Evolutionary conservation across 2,113 vertebrate species (phyloP), one percentile per base, ranked within the genome.

Genomic region (Lepus timidus): DNA sequence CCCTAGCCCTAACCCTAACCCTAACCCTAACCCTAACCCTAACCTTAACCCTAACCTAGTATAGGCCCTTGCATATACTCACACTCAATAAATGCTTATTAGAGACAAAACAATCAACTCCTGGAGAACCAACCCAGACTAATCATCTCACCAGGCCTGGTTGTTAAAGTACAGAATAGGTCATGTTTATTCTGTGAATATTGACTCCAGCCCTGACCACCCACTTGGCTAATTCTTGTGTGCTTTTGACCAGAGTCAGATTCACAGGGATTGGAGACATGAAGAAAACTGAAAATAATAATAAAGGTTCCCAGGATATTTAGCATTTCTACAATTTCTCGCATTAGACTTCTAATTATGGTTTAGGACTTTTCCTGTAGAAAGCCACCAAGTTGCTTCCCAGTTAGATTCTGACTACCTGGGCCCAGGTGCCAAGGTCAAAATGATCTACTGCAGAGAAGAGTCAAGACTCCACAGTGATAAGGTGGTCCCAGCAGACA

Each of bases 261-360:
- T 6, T 68, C 84, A 55, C 1, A 85, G 22, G 19, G 29, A 92
- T 49, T 78, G 20, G 31, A 93, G 64, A 83, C 68, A 78, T 78
- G 70, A 85, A 89, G 49, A 88, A 79, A 82, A 65, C 58, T 79
- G 51, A 85, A 36, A 81, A 85, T 62, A 90, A 87, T 67, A 95
- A 90, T 64, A 89, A 91, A 90, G 44, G 19, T 1, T 94, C 80
- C 61, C 62, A 55, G 39, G 25, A 36, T 58, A 84, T n/a, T 94
- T 91, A 93, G 67, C 52, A 71, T 55, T 29, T 85, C 44, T 22
- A 67, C 52, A 11, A 87, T 58, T 94, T 88, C 62, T 85, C 51
- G 22, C 82, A 76, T 31, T 55, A 73, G 29, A 62, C 19, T 87
- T 68, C 19, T 83, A 62, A 64, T 71, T 22, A 67, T 4, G 44